Conservation (phyloP, 2,797 vertebrate species). For the Notolepis coatsorum region DNA sequence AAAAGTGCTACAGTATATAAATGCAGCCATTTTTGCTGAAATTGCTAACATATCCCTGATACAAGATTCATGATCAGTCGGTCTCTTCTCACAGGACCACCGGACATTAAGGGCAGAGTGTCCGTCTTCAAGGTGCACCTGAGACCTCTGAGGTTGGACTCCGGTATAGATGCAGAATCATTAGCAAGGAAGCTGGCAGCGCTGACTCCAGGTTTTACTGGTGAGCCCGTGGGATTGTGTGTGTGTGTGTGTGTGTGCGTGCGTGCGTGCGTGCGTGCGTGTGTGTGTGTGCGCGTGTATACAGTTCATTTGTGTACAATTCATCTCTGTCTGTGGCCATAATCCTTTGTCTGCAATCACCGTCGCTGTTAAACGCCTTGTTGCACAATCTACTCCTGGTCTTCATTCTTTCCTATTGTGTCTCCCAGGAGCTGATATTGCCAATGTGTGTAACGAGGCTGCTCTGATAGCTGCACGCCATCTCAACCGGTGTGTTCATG, state of each 20-base stretch:
- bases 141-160: slow-evolving; percentile 68
- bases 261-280: background rate
- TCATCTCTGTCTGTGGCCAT: too few species aligned
- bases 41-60: too few species aligned
- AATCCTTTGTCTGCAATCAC: too few species aligned
- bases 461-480: slow-evolving; percentile 71
- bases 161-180: slow-evolving; percentile 45
- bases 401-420: background rate
- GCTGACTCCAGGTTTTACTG: slow-evolving; percentile 74
- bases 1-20: too few species aligned
- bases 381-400: background rate
- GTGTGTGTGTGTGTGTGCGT: background rate
- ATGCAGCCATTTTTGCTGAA: too few species aligned
- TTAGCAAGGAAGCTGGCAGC: slow-evolving; percentile 66
- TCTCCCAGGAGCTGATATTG: slow-evolving; percentile 70
- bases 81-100: slow-evolving; percentile 56
- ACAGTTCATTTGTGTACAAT: background rate
- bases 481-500: slow-evolving; percentile 48
- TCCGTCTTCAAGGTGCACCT: slow-evolving; percentile 79
- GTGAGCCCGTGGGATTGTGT: slow-evolving; percentile 38
- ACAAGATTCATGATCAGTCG: background rate
- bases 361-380: too few species aligned
- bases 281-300: background rate
- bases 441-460: slow-evolving; percentile 74
- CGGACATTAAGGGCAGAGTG: slow-evolving; percentile 78